These are phyloP conservation scores for Pseudomyrmex cubaensis DNA, from an alignment of 1,140 invertebrate species.

Conservation along the genomic window DNA sequence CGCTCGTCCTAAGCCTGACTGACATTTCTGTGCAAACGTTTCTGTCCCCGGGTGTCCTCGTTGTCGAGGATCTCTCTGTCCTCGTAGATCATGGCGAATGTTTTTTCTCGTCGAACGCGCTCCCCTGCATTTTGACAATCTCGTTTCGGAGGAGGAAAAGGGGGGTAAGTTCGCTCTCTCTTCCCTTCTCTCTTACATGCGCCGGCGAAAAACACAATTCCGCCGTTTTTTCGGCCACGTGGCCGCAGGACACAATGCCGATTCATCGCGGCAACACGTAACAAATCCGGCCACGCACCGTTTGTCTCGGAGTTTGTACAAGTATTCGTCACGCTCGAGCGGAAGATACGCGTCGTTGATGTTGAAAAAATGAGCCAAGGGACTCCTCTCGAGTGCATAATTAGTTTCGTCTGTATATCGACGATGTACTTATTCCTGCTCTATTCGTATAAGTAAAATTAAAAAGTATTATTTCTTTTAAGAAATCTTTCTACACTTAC, in stretches of 20 bases:
- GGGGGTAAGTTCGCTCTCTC: conserved; percentile 29
- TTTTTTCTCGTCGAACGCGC: conserved; percentile 74
- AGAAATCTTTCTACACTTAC: not conserved
- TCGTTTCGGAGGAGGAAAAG: not conserved
- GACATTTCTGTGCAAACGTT: conserved; percentile 80
- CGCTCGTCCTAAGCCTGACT: conserved; percentile 80
- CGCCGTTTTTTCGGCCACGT: conserved; percentile 67
- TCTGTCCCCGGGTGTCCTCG: conserved; percentile 63
- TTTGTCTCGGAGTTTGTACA: conserved; percentile 67
- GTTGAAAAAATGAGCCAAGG: conserved; percentile 30
- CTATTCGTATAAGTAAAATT: too few species aligned
- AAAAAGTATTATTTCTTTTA: not conserved
- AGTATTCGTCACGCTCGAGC: conserved; percentile 65
- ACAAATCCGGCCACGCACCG: conserved; percentile 70
- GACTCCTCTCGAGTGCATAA: conserved; percentile 14
- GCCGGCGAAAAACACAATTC: conserved; percentile 75
- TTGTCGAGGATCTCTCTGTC: conserved; percentile 66
- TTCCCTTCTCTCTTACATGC: conserved; percentile 64
- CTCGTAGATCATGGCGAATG: conserved; percentile 41
- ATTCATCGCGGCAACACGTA: conserved; percentile 71
- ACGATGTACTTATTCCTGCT: not conserved
- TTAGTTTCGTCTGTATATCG: conserved; percentile 7
- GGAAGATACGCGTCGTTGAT: not conserved
- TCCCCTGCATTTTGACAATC: conserved; percentile 64
- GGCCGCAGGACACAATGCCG: conserved; percentile 66